Base-by-base conservation (phyloP, 1,140 invertebrate genomes). In the Goniozus legneri region DNA sequence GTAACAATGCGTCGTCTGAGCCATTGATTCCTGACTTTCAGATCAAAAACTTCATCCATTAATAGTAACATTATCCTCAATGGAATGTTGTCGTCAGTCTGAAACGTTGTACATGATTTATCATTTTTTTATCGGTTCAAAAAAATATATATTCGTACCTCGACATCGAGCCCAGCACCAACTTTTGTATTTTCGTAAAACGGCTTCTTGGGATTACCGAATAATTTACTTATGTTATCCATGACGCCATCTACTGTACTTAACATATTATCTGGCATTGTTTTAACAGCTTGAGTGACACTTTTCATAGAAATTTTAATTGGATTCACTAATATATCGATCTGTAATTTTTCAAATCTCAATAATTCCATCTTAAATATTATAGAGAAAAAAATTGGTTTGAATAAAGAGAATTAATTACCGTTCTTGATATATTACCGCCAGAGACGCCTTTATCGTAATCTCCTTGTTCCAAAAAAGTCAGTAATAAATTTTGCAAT, bases 11-110 rank as follows among this genome's bases (percentile, higher is more conserved):
- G 78, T 42, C 91, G 75, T 36, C 92, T 71, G 15, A 95, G 77
- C 92, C 92, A 96, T 58, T 92, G 89, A 73, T 92, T 92, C 58
- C 89, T 80, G 32, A 84, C 84, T 73, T 89, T 86, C 33, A 95
- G 73, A 69, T 95, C 92, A 76, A 95, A 95, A 3, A 95, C 86
- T 80, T 95, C 92, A 67, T 95, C 91, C 81, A 95, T 87, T 33
- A 95, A 69, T 2, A 94, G 71, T 24, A 95, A 69, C 73, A 95
- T 83, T 54, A 95, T 91, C 55, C 90, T 79, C 39, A 95, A 69
- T 12, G 92, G 92, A 75, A 95, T 91, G 73, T 91, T 92, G 60
- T 92, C 89, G 59, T 85, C 83, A 54, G 77, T 83, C 83, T 84
- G 46, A 54, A 76, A 73, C 10, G 37, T 15, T 20, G 8, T 18